Evolutionary conservation across 2,888 invertebrate species (phyloP), one percentile per base, ranked within the genome.

Genomic region (Hylaea fasciaria): DNA sequence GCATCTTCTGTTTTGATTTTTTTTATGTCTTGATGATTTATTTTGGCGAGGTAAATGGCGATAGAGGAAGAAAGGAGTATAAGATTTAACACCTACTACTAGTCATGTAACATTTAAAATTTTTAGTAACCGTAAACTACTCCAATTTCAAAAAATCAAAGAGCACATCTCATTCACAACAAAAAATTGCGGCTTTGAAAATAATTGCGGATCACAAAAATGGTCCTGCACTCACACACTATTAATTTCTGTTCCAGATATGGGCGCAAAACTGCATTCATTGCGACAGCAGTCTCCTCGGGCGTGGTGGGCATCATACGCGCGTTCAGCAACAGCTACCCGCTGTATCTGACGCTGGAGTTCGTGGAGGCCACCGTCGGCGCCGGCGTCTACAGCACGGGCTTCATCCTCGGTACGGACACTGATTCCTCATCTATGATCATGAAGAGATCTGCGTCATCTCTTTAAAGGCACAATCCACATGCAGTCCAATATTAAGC

Each of bases 221-320:
- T 3, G 22, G 2, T 22, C 22, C 2, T 22, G 3, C 2, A 22
- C 22, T 22, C 22, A 22, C 22, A 22, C 22, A 3, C 5, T 5
- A 22, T 22, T 22, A 22, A 22, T 22, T 22, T 22, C 22, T 22
- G 22, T 47, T 66, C 0, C 71, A 89, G 89, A 14, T 89, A 94
- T 82, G 95, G 95, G 2, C 91, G 95, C 49, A 93, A 93, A 66
- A 87, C 89, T 1, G 89, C 94, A 16, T 86, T 95, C 65, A 90
- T 94, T 28, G 72, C 89, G 62, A 93, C 94, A 10, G 93, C 94
- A 58, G 87, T 92, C 49, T 69, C 89, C 0, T 93, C 93, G 14
- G 93, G 92, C 13, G 71, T 93, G 45, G 86, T 92, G 68, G 95
- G 95, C 22, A 76, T 81, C 29, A 69, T 74, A 0, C 94, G 70